Evolutionary conservation across 2,797 vertebrate species (phyloP).

Genomic region (Lates japonicus): DNA sequence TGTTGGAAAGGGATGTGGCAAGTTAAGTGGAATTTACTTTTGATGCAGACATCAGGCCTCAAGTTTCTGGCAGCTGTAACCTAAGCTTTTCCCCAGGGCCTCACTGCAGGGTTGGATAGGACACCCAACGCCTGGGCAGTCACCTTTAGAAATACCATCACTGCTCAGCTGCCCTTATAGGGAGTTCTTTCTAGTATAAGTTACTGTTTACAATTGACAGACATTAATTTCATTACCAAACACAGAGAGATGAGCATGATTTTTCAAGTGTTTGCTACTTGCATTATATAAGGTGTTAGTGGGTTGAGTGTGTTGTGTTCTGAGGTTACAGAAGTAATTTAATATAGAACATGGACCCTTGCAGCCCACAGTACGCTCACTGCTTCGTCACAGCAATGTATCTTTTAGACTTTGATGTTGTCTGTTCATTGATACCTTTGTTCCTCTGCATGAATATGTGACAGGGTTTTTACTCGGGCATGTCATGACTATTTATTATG

Average conservation of each 20-base stretch:
- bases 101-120: slow-evolving; percentile 64
- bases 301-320: slow-evolving; percentile 17
- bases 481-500: slow-evolving; percentile 39
- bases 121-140: slow-evolving; percentile 69
- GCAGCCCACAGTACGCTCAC: slow-evolving; percentile 31
- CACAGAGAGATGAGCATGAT: slow-evolving; percentile 20
- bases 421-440: slow-evolving; percentile 53
- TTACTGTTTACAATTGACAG: slow-evolving; percentile 22
- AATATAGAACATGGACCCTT: slow-evolving; percentile 35
- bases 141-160: slow-evolving; percentile 77
- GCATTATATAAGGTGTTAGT: slow-evolving; percentile 13
- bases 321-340: slow-evolving; percentile 35
- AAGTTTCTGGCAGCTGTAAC: slow-evolving; percentile 82
- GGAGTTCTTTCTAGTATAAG: slow-evolving; percentile 41
- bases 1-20: slow-evolving; percentile 82
- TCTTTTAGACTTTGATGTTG: slow-evolving; percentile 39
- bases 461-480: slow-evolving; percentile 35
- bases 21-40: slow-evolving; percentile 89
- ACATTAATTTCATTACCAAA: slow-evolving; percentile 57
- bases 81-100: slow-evolving; percentile 71
- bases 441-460: slow-evolving; percentile 35
- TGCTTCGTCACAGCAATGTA: slow-evolving; percentile 35
- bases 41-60: slow-evolving; percentile 84
- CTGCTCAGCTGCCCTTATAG: slow-evolving; percentile 72
- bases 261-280: slow-evolving; percentile 4